These are phyloP conservation scores for Eupithecia dodoneata DNA, from an alignment of 2,888 invertebrate species.

Conservation along the genomic window DNA sequence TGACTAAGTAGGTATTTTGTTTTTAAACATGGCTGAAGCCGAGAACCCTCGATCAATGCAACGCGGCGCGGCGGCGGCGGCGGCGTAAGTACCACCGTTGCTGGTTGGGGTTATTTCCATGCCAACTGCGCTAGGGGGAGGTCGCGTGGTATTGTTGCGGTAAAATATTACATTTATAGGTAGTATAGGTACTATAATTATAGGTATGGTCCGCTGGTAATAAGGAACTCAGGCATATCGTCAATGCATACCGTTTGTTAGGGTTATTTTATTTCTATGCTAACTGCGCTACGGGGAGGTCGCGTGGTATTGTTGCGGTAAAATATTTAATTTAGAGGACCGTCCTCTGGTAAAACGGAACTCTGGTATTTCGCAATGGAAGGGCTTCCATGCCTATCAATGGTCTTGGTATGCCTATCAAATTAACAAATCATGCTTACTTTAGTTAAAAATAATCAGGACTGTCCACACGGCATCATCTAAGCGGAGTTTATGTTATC, in stretches of 20 bases:
- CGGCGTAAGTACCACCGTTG: background rate
- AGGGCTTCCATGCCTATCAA: no score
- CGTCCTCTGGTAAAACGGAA: background rate
- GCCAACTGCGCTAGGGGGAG: background rate
- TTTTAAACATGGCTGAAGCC: background rate
- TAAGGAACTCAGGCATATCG: no score
- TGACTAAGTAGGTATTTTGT: background rate
- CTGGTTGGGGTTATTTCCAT: background rate
- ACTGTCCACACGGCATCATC: no score
- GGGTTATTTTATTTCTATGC: slow-evolving; percentile 1
- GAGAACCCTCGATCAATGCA: background rate
- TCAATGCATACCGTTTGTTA: background rate
- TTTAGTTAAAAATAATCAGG: no score
- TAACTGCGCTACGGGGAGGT: background rate
- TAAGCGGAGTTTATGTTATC: no score
- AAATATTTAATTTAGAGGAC: background rate
- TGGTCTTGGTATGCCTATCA: background rate
- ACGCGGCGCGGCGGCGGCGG: background rate
- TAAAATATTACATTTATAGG: background rate
- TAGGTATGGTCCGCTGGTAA: background rate
- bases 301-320: background rate
- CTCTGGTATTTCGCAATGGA: background rate
- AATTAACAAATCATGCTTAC: background rate
- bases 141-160: background rate
- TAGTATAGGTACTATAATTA: background rate